A percentile compares a stretch with the other conserved stretches of the same genome.
Conservation (phyloP, 2,888 invertebrate genomes). For the Tetranychus piercei region DNA sequence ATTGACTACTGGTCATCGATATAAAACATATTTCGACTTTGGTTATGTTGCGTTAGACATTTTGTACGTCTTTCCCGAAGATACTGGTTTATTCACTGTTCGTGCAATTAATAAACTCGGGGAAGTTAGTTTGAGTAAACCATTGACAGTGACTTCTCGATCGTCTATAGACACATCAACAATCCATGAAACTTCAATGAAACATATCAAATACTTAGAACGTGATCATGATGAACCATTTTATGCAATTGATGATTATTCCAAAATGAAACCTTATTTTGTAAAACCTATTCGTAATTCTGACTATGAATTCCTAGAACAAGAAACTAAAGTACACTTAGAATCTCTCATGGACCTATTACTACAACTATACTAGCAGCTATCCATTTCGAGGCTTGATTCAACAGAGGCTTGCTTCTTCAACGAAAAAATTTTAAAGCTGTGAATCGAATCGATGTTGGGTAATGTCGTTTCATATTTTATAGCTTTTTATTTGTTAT, state of each 20-base stretch:
- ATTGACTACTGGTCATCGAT: constrained; percentile 35
- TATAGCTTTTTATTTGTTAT: too few relatives aligned
- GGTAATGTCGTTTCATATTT: too few relatives aligned
- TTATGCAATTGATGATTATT: constrained; percentile 16
- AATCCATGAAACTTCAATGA: constrained; percentile 39
- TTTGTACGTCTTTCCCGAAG: constrained; percentile 72
- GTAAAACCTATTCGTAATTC: constrained; percentile 46
- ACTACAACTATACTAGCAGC: too few relatives aligned
- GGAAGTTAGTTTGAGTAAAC: constrained; percentile 6
- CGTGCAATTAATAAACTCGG: constrained; percentile 42
- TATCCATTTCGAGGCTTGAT: too few relatives aligned
- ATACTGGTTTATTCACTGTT: constrained; percentile 88
- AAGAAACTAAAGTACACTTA: constrained; percentile 54
- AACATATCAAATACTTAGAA: constrained; percentile 75
- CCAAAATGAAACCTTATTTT: neutral
- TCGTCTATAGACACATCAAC: neutral
- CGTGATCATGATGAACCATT: constrained; percentile 22
- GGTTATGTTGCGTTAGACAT: constrained; percentile 90
- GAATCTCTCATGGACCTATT: too few relatives aligned
- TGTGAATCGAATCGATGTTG: too few relatives aligned
- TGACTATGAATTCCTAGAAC: constrained; percentile 54
- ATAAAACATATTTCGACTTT: constrained; percentile 85
- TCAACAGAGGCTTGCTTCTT: too few relatives aligned
- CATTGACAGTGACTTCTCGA: neutral
- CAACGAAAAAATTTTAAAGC: too few relatives aligned